Base-by-base conservation (phyloP, 30 jellyfish, hydroid and myxozoan genomes). In the Rhopilema esculentum region DNA sequence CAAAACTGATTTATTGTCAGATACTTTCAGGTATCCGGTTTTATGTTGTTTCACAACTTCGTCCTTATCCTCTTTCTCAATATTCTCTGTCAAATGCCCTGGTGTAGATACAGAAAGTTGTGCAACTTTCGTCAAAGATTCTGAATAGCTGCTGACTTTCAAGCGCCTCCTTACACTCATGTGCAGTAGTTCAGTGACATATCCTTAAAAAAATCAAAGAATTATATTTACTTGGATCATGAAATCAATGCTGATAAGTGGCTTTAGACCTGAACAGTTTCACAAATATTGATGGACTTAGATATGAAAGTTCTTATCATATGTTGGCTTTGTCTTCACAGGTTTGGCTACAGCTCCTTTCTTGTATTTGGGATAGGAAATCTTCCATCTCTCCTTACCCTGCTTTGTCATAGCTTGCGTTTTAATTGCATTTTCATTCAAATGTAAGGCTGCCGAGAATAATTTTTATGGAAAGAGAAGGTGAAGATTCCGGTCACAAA, bases 381-480 rank as follows among this genome's bases (percentile, higher is more conserved):
- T 30, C 69, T 74, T 74, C 71, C 69, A 74, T 23, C 27, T 40
- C 69, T 74, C 32, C 31, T 33, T 30, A 48, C 85, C 85, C 21
- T 25, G 27, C 70, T 74, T 50, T 74, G 85, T 74, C 31, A 15
- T 27, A 19, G 27, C 32, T 30, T 74, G 85, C 32, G 28, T 24
- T 40, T 70, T 31, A 4, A 8, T 20, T 4, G 85, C 7, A 26
- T 74, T 74, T 22, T 74, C 73, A 25, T 48, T 74, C 33, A 74
- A 74, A 51, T 74, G 85, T n/a, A 74, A 29, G 67, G 85, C 72
- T 2, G 85, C 85, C 17, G 40, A 30, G 9, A 74, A 49, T 74
- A 74, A 49, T 50, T 70, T 74, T 4, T n/a, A 74, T 18, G 51
- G 57, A 12, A 40, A 40, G 57, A 40, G 57, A 40, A 40, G 57